Conservation (phyloP, 2,888 invertebrate species). For the Lepidochitona cinerea region DNA sequence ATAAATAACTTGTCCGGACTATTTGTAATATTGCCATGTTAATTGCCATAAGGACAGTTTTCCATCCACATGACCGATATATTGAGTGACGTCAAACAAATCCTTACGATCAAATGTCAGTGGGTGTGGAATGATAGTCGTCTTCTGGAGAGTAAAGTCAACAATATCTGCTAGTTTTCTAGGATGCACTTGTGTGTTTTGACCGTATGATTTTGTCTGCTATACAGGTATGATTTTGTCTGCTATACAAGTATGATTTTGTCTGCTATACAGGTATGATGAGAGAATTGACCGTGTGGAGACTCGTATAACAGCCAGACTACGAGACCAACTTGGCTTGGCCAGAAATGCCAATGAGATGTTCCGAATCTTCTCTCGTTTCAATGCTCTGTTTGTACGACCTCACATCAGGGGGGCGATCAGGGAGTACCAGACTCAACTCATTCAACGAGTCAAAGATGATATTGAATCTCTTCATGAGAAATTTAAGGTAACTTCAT, state of each 20-base stretch:
- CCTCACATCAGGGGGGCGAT: constrained; percentile 99
- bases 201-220: no score
- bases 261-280: constrained; percentile 79
- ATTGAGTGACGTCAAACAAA: no score
- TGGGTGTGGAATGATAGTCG: no score
- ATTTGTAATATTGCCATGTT: no score
- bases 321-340: constrained; percentile 97
- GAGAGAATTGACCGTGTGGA: constrained; percentile 98
- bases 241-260: neutral
- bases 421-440: constrained; percentile 98
- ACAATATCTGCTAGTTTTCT: no score
- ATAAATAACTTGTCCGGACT: no score
- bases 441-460: constrained; percentile 98
- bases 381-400: constrained; percentile 98
- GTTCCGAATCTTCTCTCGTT: constrained; percentile 97
- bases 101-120: no score
- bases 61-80: no score
- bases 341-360: constrained; percentile 99
- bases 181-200: no score
- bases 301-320: constrained; percentile 95
- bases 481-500: constrained; percentile 87
- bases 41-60: no score
- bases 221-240: neutral
- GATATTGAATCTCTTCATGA: constrained; percentile 98
- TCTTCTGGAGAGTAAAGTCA: no score